Evolutionary conservation across 2,888 invertebrate genomes (phyloP).

Genomic region (Seira musarum): DNA sequence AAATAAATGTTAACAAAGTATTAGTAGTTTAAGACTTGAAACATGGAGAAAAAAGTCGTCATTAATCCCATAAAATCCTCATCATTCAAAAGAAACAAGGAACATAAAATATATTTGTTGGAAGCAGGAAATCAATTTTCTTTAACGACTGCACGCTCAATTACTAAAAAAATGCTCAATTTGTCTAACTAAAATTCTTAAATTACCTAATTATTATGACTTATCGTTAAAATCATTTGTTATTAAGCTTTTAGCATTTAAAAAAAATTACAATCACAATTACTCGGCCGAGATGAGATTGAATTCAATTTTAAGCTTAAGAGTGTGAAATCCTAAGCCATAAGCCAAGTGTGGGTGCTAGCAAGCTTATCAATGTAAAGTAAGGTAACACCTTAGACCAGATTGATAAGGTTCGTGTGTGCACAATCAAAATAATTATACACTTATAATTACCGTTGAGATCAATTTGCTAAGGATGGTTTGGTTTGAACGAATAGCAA

Average conservation of each 20-base stretch:
- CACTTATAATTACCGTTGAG: background rate
- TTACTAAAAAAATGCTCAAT: background rate
- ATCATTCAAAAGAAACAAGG: background rate
- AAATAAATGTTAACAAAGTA: too few relatives aligned
- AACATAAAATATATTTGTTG: conserved; percentile 15
- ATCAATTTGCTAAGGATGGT: background rate
- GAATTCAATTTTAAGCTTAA: too few relatives aligned
- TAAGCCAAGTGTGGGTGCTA: too few relatives aligned
- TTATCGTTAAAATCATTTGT: background rate
- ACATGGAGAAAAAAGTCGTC: background rate
- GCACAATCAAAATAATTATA: background rate
- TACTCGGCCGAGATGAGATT: too few relatives aligned
- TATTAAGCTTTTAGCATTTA: background rate
- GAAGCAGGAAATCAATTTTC: conserved; percentile 28
- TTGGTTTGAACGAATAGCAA: too few relatives aligned
- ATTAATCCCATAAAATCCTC: background rate
- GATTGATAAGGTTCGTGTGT: too few relatives aligned
- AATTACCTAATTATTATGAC: conserved; percentile 1
- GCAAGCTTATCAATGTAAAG: too few relatives aligned
- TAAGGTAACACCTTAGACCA: too few relatives aligned
- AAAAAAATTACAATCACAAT: too few relatives aligned
- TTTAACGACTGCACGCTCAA: conserved; percentile 5
- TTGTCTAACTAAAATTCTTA: conserved; percentile 18
- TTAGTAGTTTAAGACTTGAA: too few relatives aligned
- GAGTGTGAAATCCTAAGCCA: too few relatives aligned